These are phyloP conservation scores for Lacerta agilis DNA, from an alignment of 2,797 vertebrate genomes.

Conservation along the genomic window DNA sequence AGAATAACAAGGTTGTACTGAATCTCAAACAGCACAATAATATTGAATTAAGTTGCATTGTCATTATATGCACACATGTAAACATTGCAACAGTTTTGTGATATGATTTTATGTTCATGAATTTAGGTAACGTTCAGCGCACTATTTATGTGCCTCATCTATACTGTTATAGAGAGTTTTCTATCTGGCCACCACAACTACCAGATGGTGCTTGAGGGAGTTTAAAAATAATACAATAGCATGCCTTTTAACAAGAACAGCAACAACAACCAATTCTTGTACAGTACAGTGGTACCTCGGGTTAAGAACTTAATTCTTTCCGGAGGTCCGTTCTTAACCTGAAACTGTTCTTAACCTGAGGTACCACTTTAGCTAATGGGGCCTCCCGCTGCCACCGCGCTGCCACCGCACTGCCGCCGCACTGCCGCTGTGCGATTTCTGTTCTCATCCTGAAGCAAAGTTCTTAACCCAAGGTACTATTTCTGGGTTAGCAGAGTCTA, in stretches of 20 bases:
- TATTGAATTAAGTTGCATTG: neutral
- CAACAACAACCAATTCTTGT: neutral
- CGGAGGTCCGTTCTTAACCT: no score
- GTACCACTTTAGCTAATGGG: no score
- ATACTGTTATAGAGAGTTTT: neutral
- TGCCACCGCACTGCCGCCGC: no score
- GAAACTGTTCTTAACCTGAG: no score
- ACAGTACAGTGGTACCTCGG: no score
- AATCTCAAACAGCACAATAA: slow-evolving; percentile 26
- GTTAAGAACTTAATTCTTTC: no score
- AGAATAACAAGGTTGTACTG: neutral
- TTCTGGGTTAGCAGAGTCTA: no score
- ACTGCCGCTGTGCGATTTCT: no score
- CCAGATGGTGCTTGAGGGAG: neutral
- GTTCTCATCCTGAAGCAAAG: no score
- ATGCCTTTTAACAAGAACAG: neutral
- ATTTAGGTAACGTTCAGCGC: neutral
- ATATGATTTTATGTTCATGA: neutral
- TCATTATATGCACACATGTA: neutral
- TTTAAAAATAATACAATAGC: neutral
- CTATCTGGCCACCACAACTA: neutral
- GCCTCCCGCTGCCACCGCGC: no score
- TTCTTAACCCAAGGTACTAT: no score
- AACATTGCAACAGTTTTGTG: neutral
- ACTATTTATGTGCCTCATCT: neutral